Percentiles rank a stretch among this genome's conserved stretches.
Conservation (phyloP, 2,888 invertebrate species). For the Limnephilus lunatus region DNA sequence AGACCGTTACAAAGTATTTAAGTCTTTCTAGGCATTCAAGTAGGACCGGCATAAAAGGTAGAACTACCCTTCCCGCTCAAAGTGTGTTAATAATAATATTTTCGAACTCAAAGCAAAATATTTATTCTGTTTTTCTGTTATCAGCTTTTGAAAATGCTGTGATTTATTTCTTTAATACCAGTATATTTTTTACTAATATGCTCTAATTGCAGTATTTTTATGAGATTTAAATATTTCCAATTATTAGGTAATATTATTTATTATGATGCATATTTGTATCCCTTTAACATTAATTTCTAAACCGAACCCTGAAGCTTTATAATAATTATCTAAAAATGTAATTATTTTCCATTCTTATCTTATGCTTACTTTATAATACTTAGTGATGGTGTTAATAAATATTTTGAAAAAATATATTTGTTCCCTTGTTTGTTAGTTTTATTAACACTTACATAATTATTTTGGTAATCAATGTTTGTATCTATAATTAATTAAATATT, state of each 20-base stretch:
- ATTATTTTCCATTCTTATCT: background rate
- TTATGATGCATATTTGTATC: background rate
- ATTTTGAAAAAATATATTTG: background rate
- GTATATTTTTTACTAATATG: background rate
- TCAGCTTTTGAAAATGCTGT: too few relatives aligned
- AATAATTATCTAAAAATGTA: background rate
- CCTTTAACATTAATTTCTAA: background rate
- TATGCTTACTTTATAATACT: background rate
- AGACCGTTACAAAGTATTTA: too few relatives aligned
- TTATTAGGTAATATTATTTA: background rate
- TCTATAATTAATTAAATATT: background rate
- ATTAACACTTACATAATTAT: background rate
- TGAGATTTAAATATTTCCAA: background rate
- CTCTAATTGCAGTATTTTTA: background rate
- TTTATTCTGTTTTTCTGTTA: too few relatives aligned
- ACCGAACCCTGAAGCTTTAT: background rate
- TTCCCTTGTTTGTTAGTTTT: background rate
- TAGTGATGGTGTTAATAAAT: background rate
- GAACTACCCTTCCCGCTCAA: too few relatives aligned
- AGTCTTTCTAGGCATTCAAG: too few relatives aligned
- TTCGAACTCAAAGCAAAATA: too few relatives aligned
- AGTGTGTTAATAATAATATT: too few relatives aligned
- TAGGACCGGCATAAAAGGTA: too few relatives aligned
- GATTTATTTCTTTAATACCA: background rate
- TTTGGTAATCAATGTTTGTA: background rate